Evolutionary conservation across 2,888 invertebrate species (phyloP).

Genomic region (Tipula helvola): DNA sequence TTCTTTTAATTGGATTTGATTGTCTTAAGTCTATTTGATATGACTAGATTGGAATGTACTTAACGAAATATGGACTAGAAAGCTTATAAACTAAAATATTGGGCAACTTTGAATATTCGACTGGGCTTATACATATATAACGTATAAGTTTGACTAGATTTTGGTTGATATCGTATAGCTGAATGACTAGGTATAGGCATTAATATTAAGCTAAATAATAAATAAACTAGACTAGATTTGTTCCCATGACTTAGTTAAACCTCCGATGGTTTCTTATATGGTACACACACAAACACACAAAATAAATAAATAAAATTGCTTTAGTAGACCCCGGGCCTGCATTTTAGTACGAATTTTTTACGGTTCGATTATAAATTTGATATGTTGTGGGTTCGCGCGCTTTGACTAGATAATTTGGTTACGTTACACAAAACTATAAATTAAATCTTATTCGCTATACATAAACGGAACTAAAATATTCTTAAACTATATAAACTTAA

Average conservation of each 20-base stretch:
- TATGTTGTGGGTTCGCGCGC: not conserved
- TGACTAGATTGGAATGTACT: not conserved
- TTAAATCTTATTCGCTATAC: not conserved
- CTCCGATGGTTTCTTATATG: not conserved
- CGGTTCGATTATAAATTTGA: not conserved
- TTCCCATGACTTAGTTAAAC: not conserved
- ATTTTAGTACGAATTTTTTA: not conserved
- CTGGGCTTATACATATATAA: not conserved
- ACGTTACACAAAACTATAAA: not conserved
- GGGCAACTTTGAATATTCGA: not conserved
- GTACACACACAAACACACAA: not conserved
- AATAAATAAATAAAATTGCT: not conserved
- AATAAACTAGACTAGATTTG: not conserved
- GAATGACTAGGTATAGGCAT: not conserved
- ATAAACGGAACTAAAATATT: not conserved
- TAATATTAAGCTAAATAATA: not conserved
- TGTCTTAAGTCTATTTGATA: not conserved
- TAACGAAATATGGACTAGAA: not conserved
- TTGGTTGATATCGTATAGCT: not conserved
- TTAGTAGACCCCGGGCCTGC: not conserved
- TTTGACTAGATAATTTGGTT: not conserved
- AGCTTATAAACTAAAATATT: slow-evolving; percentile 4
- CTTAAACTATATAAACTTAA: not conserved
- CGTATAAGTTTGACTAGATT: not conserved
- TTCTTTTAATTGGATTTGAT: not conserved